These are phyloP conservation scores for Diploscapter pachys DNA, from an alignment of 1,140 invertebrate genomes.

Conservation along the genomic window DNA sequence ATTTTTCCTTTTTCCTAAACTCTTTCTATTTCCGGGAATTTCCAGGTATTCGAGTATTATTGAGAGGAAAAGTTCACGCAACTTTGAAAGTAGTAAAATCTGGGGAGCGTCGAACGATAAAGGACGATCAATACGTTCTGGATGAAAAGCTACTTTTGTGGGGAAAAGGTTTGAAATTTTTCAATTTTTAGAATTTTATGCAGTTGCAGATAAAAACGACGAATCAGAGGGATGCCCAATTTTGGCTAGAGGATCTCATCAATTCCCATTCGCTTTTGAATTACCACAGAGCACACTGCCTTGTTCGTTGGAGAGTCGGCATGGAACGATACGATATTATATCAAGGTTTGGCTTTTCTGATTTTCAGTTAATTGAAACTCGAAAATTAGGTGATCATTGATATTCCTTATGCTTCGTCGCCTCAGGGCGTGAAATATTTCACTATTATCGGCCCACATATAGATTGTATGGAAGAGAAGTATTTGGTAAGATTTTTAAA, in stretches of 20 bases:
- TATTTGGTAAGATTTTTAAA: conserved; percentile 68
- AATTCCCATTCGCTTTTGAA: conserved; percentile 75
- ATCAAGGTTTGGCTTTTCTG: conserved; percentile 20
- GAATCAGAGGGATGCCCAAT: conserved; percentile 43
- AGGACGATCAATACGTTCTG: conserved; percentile 78
- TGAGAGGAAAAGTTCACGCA: conserved; percentile 75
- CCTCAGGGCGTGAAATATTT: conserved; percentile 82
- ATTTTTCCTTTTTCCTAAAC: too few relatives aligned
- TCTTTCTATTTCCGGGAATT: neutral
- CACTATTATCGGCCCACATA: conserved; percentile 77
- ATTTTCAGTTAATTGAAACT: neutral
- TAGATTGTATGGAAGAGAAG: conserved; percentile 81
- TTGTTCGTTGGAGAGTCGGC: conserved; percentile 76
- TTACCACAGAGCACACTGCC: conserved; percentile 75
- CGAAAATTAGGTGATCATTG: conserved; percentile 73
- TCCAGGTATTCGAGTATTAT: conserved; percentile 71
- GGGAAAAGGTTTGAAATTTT: conserved; percentile 70
- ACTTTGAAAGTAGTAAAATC: conserved; percentile 79
- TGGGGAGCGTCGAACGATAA: conserved; percentile 73
- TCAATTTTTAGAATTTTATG: neutral
- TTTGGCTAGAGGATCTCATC: conserved; percentile 72
- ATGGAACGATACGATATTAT: conserved; percentile 71
- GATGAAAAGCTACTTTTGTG: conserved; percentile 74
- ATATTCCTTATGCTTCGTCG: conserved; percentile 78
- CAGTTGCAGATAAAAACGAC: conserved; percentile 43